A percentile compares a stretch with the other conserved stretches of the same genome.
Evolutionary conservation across 2,797 vertebrate genomes (phyloP).

Genomic region (Schizothorax lantsangensis): DNA sequence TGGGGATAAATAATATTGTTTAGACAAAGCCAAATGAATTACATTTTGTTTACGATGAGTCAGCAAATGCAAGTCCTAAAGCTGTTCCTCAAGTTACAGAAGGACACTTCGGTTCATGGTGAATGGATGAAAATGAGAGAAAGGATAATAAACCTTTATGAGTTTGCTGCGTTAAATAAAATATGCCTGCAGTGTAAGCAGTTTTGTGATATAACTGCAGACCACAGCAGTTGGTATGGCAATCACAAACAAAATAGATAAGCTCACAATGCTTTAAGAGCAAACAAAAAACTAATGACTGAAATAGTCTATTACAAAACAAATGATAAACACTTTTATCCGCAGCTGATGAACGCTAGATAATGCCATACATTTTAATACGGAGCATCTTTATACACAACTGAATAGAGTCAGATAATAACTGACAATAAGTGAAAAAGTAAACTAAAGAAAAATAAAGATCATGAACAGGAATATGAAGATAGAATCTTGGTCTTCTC

Average conservation of each 20-base stretch:
- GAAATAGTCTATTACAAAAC: conserved; percentile 5
- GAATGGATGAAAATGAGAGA: conserved; percentile 55
- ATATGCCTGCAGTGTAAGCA: conserved; percentile 47
- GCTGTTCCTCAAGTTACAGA: conserved; percentile 34
- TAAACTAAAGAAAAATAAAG: not conserved
- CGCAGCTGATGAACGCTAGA: conserved; percentile 9
- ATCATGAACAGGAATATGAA: not conserved
- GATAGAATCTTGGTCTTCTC: not conserved
- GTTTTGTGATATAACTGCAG: conserved; percentile 40
- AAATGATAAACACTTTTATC: not conserved
- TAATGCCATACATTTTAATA: conserved; percentile 15
- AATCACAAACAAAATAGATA: conserved; percentile 41
- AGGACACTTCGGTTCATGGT: conserved; percentile 28
- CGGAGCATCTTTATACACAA: not conserved
- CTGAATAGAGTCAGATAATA: not conserved
- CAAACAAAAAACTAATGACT: conserved; percentile 27
- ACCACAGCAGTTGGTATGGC: conserved; percentile 37
- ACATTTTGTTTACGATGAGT: conserved; percentile 45
- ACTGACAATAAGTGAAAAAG: not conserved
- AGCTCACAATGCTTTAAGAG: conserved; percentile 28
- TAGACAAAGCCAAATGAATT: conserved; percentile 38
- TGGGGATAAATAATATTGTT: conserved; percentile 38
- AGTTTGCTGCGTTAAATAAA: conserved; percentile 44
- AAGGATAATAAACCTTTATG: conserved; percentile 53
- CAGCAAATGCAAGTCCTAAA: conserved; percentile 56